A percentile compares a stretch with the other conserved stretches of the same genome.
Conservation (phyloP, 2,113 vertebrate species). For the Centropus bengalensis region DNA sequence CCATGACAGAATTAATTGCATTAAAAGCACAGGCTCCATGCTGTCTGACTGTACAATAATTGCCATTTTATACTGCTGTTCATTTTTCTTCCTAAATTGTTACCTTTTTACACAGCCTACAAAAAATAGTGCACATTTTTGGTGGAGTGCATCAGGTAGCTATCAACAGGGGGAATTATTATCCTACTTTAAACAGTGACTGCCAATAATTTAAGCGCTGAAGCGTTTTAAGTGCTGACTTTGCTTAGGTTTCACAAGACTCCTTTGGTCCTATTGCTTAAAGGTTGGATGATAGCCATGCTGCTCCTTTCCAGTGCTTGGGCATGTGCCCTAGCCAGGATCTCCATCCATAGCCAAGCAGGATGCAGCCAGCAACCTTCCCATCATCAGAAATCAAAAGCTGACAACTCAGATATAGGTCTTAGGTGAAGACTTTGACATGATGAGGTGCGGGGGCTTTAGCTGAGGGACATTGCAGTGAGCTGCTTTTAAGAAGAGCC, state of each 20-base stretch:
- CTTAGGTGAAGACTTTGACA: neutral
- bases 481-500: neutral
- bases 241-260: neutral
- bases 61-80: slow-evolving; percentile 7
- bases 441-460: neutral
- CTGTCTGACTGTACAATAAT: slow-evolving; percentile 49
- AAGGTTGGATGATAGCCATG: neutral
- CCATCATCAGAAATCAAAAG: neutral
- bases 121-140: neutral
- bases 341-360: neutral
- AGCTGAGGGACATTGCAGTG: neutral
- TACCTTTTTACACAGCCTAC: neutral
- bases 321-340: neutral
- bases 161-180: neutral
- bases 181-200: neutral
- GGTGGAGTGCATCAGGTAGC: neutral
- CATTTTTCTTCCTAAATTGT: neutral
- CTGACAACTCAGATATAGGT: neutral
- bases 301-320: neutral
- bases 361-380: neutral
- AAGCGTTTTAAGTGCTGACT: neutral
- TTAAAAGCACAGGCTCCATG: slow-evolving; percentile 50
- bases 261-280: neutral
- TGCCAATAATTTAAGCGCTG: neutral
- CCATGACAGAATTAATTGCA: slow-evolving; percentile 45